phyloP scores from a whole-genome alignment of 1,140 invertebrate species.

The Plectrocnemia conspersa region DNA sequence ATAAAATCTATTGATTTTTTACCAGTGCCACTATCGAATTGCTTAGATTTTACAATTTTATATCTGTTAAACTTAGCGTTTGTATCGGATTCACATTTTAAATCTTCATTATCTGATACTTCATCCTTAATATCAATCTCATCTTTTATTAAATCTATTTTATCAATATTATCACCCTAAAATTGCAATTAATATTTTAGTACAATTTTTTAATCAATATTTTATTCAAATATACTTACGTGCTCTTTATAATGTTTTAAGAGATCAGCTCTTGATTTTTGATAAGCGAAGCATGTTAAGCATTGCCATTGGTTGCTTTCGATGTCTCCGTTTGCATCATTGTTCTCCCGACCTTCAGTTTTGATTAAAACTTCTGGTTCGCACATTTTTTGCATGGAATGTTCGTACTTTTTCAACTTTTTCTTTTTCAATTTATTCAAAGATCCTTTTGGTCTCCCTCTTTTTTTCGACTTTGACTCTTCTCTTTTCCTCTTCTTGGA shows the following conservation, averaged over 20 bases:
- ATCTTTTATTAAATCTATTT: slow-evolving; percentile 2
- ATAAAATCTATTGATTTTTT: neutral
- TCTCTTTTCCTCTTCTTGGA: slow-evolving; percentile 27
- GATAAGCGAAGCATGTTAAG: slow-evolving; percentile 26
- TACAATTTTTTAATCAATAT: neutral
- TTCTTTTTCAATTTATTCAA: slow-evolving; percentile 19
- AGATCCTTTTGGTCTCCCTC: slow-evolving; percentile 27
- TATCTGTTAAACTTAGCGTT: neutral
- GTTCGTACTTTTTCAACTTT: slow-evolving; percentile 8
- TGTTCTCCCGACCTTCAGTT: slow-evolving; percentile 8
- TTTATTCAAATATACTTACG: slow-evolving; percentile 15
- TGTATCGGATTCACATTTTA: neutral
- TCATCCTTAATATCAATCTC: slow-evolving; percentile 9
- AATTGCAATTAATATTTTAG: neutral
- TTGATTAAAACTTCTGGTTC: slow-evolving; percentile 2
- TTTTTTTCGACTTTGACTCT: neutral
- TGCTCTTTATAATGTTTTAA: slow-evolving; percentile 33
- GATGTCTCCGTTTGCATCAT: slow-evolving; percentile 8
- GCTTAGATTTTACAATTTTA: slow-evolving; percentile 9
- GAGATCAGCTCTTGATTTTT: slow-evolving; percentile 27
- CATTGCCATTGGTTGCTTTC: slow-evolving; percentile 30
- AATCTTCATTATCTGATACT: slow-evolving; percentile 2
- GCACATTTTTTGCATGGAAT: neutral
- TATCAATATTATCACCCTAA: neutral
- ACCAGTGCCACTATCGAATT: slow-evolving; percentile 14